These are phyloP conservation scores for Ammodytes marinus DNA, from an alignment of 2,113 vertebrate genomes.

Conservation along the genomic window DNA sequence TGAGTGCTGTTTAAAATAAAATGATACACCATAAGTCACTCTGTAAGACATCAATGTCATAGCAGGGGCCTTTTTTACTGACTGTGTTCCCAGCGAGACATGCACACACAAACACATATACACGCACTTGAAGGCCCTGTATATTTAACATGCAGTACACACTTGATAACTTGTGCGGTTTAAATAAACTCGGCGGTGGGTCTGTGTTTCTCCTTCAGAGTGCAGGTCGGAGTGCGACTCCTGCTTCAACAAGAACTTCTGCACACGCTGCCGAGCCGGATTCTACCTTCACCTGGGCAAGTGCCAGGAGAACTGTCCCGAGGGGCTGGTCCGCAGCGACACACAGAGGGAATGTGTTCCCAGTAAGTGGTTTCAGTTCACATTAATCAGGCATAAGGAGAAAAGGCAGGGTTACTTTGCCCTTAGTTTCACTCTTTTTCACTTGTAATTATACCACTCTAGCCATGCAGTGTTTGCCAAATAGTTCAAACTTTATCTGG, in stretches of 20 bases:
- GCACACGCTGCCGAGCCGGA: conserved; percentile 95
- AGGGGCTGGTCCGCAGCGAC: conserved; percentile 91
- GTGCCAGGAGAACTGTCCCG: conserved; percentile 96
- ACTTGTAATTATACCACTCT: not conserved
- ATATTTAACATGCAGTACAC: conserved; percentile 67
- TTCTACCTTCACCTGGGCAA: conserved; percentile 97
- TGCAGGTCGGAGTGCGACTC: conserved; percentile 98
- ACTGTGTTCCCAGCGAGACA: conserved; percentile 36
- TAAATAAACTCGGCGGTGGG: conserved; percentile 70
- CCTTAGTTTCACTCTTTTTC: not conserved
- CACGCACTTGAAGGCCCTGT: conserved; percentile 51
- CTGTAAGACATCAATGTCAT: conserved; percentile 19
- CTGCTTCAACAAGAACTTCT: conserved; percentile 99
- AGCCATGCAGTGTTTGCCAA: not conserved
- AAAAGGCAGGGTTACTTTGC: not conserved
- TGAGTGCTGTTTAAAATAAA: conserved; percentile 33
- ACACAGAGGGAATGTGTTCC: conserved; percentile 92
- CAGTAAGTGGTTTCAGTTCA: conserved; percentile 74
- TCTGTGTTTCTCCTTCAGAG: conserved; percentile 88
- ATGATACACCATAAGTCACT: conserved; percentile 22
- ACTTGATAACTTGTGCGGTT: conserved; percentile 64
- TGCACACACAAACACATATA: conserved; percentile 8
- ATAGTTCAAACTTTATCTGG: not conserved
- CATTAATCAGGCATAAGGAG: not conserved
- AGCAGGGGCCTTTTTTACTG: conserved; percentile 23